Base-by-base conservation (phyloP, 2,888 invertebrate genomes). In the Gari tellinella region DNA sequence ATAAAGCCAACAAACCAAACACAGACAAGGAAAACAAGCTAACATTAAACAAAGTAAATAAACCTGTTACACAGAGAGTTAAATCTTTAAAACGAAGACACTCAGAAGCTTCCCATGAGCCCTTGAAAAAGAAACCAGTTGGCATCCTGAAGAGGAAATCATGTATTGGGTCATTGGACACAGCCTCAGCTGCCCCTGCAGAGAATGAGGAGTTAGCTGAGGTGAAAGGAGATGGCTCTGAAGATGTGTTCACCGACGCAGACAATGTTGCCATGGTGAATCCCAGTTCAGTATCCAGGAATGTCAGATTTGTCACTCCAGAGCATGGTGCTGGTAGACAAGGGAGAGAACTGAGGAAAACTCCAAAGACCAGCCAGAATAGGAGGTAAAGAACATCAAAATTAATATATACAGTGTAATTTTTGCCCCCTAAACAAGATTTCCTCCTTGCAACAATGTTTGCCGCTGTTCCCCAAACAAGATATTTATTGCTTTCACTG, bases 291-390 rank as follows among this genome's bases (percentile, higher is more conserved):
- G 53, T 49, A 15, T 41, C 58, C 15, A 66, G 80, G 37, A 81
- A 64, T 77, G 83, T 83, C 0, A 64, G 81, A 56, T 83, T 83
- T 65, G 43, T 57, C 1, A 75, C 81, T 61, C 83, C 83, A 52
- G 60, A 58, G 19, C 40, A 37, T n/a, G 31, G 19, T 4, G 5
- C 19, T 12, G 10, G 26, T 3, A 10, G 1, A 8, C 40, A 41
- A 4, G 40, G 48, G 1, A 41, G 37, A 17, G 43, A 38, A 21
- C 41, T 72, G 45, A 72, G 79, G 37, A 83, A 83, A 61, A 61
- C 61, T 12, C 61, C 49, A 51, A 38, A 31, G 10, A 31, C 31
- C 4, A 7, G 5, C 31, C 31, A 31, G 31, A 31, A 31, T 10
- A 31, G 31, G 31, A 31, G 31, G 31, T 31, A 31, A 31, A 10